Base-by-base conservation (phyloP, 2,113 vertebrate species). In the Orthochromis malagaraziensis region DNA sequence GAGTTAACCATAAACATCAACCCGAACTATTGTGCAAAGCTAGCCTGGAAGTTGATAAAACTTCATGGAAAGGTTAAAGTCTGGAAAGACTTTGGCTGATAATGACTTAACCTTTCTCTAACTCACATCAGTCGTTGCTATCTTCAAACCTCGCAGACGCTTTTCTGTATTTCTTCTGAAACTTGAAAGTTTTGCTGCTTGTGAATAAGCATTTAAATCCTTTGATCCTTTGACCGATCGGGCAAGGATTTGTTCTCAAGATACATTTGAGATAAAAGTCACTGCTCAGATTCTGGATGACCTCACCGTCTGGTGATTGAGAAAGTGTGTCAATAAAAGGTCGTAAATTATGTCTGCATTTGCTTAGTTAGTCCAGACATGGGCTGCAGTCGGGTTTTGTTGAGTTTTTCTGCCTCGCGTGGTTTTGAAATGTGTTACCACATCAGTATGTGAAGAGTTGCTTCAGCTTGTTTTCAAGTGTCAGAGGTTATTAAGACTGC, bases 291-390 rank as follows among this genome's bases (percentile, higher is more conserved):
- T 83, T 54, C 84, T 9, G 53, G 51, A 85, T 92, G 91, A 94
- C 75, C 88, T 90, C 89, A 92, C 73, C 12, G 6, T 35, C 21
- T 49, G 63, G 17, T 90, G 91, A 92, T 75, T 92, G 81, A 91
- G 42, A 75, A 55, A 68, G 77, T 84, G 81, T 89, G 82, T 91
- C 87, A 88, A 21, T 85, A 54, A 82, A 45, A 35, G 19, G 82
- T 12, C 2, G 14, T 63, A n/a, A 49, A 42, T 8, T 51, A 87
- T 21, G 73, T 85, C 80, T 92, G 17, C 40, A 7, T 58, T 81
- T 77, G 47, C 57, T 24, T 83, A 19, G 33, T 85, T 84, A 63
- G 70, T 75, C 40, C 60, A 82, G 68, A 65, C 75, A 42, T 2
- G 5, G 21, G 24, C 35, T 10, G 35, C 40, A 14, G 35, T 26